Percentiles rank a stretch among this genome's conserved stretches.
These are phyloP conservation scores for Astropecten irregularis DNA, from an alignment of 53 echinoderm and acorn worm genomes.

Conservation along the genomic window DNA sequence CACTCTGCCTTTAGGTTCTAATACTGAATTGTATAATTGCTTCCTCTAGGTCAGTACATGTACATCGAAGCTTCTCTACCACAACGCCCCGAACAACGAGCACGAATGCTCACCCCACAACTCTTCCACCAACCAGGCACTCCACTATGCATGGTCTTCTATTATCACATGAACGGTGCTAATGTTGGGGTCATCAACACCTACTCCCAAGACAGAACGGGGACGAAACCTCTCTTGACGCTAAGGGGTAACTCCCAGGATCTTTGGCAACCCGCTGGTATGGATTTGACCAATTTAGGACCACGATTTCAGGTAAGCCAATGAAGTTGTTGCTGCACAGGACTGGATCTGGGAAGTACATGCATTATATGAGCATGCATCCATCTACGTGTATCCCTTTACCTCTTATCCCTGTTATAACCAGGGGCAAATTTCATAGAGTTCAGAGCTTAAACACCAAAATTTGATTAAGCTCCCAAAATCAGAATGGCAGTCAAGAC, in stretches of 20 bases:
- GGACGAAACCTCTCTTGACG: conserved; percentile 19
- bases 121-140: conserved; percentile 42
- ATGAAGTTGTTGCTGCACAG: too few species aligned
- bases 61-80: conserved; percentile 90
- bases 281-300: conserved; percentile 42
- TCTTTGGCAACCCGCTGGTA: conserved; percentile 58
- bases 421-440: too few species aligned
- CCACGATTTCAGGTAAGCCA: conserved; percentile 54
- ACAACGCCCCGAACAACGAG: conserved; percentile 65
- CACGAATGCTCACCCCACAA: conserved; percentile 59
- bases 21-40: too few species aligned
- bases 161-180: conserved; percentile 88
- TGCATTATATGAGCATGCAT: too few species aligned
- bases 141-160: conserved; percentile 74
- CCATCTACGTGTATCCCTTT: too few species aligned
- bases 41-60: conserved; percentile 88
- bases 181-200: conserved; percentile 67
- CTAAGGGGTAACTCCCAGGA: conserved; percentile 57
- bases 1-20: too few species aligned
- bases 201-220: neutral
- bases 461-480: too few species aligned
- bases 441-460: too few species aligned
- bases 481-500: too few species aligned
- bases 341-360: too few species aligned
- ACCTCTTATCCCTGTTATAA: too few species aligned